Evolutionary conservation across 2,113 vertebrate species (phyloP), one percentile per base, ranked within the genome.

Genomic region (Pygoscelis adeliae): DNA sequence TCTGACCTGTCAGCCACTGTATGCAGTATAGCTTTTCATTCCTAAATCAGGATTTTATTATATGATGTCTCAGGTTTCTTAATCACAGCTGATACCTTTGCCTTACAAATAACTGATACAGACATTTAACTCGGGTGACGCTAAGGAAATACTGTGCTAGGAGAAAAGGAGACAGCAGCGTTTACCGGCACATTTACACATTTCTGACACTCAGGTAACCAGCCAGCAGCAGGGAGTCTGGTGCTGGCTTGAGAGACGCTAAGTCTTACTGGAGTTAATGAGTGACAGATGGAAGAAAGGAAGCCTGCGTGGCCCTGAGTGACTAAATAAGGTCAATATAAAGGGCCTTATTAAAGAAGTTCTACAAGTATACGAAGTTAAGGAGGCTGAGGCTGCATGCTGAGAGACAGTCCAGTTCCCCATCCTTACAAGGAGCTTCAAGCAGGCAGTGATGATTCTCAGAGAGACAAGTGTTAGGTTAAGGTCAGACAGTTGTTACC

Each of bases 231-330:
- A 36, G 52, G 32, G 6, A 47, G 11, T 15, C 19, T 58, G 34
- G 34, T 58, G 50, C 50, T 90, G 47, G 32, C 25, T 18, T 8
- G 21, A 61, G 50, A 40, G 50, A 40, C 44, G 34, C 26, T 38
- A 42, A 62, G 21, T 53, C 44, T 44, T 59, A 23, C 30, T 49
- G 34, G 38, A 85, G 42, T n/a, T 73, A 44, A 52, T 9, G 34
- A 87, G 17, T 46, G 52, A 40, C 25, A 23, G 34, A 34, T 5
- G 27, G 32, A 67, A 83, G 62, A 50, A 53, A 42, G 49, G 26
- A 85, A 79, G 47, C 32, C 27, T 53, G 16, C 19, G 5, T 34
- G 29, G 10, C 32, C 10, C n/a, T 0, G 0, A 17, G 5, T 77
- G 80, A 72, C 22, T 11, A 83, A 23, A 14, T 61, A 65, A 80